Conservation (phyloP, 2,888 invertebrate genomes). For the Andricus curvator region DNA sequence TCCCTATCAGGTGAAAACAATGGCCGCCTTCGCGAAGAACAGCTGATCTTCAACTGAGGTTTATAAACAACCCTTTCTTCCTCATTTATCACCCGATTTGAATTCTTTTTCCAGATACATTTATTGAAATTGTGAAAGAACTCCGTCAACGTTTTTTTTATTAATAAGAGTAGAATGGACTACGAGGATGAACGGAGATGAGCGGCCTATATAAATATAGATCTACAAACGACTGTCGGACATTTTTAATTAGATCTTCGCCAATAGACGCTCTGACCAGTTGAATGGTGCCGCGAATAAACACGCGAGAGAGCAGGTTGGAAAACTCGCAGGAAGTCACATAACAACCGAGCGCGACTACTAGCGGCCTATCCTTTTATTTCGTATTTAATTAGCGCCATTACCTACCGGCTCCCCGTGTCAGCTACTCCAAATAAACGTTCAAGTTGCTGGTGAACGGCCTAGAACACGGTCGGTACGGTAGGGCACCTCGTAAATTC, state of each 20-base stretch:
- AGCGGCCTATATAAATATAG: background rate
- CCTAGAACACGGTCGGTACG: conserved; percentile 6
- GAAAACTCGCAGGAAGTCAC: conserved; percentile 55
- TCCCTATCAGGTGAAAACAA: background rate
- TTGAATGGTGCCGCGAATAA: conserved; percentile 41
- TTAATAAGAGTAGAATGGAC: background rate
- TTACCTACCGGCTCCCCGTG: conserved; percentile 42
- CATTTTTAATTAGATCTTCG: conserved; percentile 60
- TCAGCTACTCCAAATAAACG: conserved; percentile 28
- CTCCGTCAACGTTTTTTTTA: background rate
- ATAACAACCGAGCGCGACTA: conserved; percentile 56
- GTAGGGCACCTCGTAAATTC: conserved; percentile 53
- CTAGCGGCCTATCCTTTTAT: conserved; percentile 57
- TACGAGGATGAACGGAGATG: background rate
- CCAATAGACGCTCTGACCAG: conserved; percentile 45
- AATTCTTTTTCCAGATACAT: background rate
- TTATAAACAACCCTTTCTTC: background rate
- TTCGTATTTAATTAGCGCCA: conserved; percentile 64
- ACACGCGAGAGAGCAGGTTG: conserved; percentile 37
- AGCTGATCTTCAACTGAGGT: background rate
- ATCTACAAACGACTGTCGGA: background rate
- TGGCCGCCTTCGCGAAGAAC: background rate
- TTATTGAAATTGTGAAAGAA: background rate
- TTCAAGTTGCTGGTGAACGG: conserved; percentile 39
- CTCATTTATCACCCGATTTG: background rate